Evolutionary conservation across 2,113 vertebrate species (phyloP), one percentile per base, ranked within the genome.

Genomic region (Andinoacara biseriatus): DNA sequence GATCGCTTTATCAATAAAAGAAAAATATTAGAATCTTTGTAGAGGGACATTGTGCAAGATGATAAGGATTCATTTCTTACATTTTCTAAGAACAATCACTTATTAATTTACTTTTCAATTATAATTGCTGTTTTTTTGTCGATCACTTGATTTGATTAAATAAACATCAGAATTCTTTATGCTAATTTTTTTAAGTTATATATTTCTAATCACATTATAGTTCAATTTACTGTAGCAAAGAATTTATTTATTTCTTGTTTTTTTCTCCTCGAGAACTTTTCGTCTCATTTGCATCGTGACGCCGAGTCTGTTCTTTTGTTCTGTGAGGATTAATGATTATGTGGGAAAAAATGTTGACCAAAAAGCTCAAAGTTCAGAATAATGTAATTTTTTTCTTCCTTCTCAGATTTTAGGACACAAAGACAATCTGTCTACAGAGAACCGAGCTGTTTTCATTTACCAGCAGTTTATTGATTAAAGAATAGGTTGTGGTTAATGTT

Each of bases 401-500:
- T 52, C 3, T 10, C 3, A 43, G 13, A 7, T 56, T 80, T 18
- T 69, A 80, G 8, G 58, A 31, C 17, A 65, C n/a, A 74, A 56
- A 75, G 35, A 63, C 17, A 0, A 59, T 52, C 57, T 11, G 57
- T 56, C 15, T 33, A 58, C 29, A 46, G 17, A 81, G 26, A 58
- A 65, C 80, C 49, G 29, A 43, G 52, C 3, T 2, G 2, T 77
- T 81, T 83, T 87, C 10, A 57, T 80, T 10, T 13, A 22, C 2
- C 33, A 10, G 26, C 5, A 40, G 38, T 18, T 22, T 62, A 82
- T 82, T 72, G 78, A 90, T 75, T n/a, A 13, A 54, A 33, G 43
- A 40, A 65, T 63, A 31, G 49, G 7, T 13, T 62, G 17, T 52
- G 49, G 81, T 86, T 86, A 81, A 82, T 84, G 69, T 74, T 89